Conservation (phyloP, 2,113 vertebrate species). For the Passer domesticus region DNA sequence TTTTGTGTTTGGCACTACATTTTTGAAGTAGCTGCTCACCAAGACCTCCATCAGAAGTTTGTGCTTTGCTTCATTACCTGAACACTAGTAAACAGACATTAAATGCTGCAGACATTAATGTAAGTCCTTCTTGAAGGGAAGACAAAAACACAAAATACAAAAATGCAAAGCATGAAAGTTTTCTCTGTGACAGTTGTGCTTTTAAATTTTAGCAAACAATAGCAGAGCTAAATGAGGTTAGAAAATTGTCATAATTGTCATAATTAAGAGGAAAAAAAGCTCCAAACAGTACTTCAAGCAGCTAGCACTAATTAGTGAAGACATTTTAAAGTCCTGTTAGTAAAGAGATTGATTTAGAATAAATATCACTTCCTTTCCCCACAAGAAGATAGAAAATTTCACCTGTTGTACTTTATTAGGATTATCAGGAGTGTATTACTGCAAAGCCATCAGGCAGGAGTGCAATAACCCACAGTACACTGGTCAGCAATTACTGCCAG, state of each 20-base stretch:
- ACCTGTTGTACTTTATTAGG: neutral
- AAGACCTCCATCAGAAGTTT: neutral
- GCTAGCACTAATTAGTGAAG: conserved; percentile 47
- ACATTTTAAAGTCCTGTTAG: conserved; percentile 20
- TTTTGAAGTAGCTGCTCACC: neutral
- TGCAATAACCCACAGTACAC: neutral
- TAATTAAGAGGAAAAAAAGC: neutral
- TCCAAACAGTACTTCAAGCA: neutral
- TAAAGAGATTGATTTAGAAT: conserved; percentile 44
- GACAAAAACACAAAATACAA: neutral
- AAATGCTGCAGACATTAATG: neutral
- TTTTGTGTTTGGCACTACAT: neutral
- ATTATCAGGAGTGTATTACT: neutral
- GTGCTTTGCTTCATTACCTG: neutral
- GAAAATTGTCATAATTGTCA: conserved; percentile 49
- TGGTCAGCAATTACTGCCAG: conserved; percentile 19
- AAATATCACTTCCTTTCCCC: conserved; percentile 38
- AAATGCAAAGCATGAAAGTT: neutral
- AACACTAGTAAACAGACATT: neutral
- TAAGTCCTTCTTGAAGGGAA: neutral
- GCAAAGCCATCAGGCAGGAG: neutral
- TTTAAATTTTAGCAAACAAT: conserved; percentile 45
- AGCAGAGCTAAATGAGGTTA: conserved; percentile 59
- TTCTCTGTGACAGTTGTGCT: conserved; percentile 8
- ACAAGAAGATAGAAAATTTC: conserved; percentile 12